Evolutionary conservation across 2,888 invertebrate genomes (phyloP).

Genomic region (Aphodius granarius): DNA sequence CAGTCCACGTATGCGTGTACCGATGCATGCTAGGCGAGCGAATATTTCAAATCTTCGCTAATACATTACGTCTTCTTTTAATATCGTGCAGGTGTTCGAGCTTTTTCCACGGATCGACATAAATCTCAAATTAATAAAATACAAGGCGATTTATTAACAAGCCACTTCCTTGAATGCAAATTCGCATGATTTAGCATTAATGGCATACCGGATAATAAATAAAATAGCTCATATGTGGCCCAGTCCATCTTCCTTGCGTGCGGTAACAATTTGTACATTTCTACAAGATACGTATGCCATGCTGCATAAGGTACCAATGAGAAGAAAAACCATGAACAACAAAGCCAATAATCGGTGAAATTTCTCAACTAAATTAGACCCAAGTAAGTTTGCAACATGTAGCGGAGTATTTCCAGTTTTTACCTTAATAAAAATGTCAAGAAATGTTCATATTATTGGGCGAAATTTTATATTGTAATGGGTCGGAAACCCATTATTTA

Average conservation of each 20-base stretch:
- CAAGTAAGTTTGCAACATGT: too few species aligned
- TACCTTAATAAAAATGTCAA: too few species aligned
- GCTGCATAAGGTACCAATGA: too few species aligned
- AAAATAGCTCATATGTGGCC: neutral
- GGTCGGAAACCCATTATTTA: too few species aligned
- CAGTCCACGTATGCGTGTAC: slow-evolving; percentile 12
- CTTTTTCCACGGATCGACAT: slow-evolving; percentile 29
- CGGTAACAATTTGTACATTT: neutral
- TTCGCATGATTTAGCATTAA: slow-evolving; percentile 34
- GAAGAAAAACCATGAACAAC: too few species aligned
- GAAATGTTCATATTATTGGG: too few species aligned
- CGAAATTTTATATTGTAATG: too few species aligned
- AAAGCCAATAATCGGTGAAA: too few species aligned
- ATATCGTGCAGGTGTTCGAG: slow-evolving; percentile 33
- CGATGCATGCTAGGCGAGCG: neutral
- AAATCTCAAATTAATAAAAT: slow-evolving; percentile 37
- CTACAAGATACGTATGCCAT: too few species aligned
- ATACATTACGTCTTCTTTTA: slow-evolving; percentile 30
- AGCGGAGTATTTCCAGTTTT: too few species aligned
- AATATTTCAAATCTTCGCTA: slow-evolving; percentile 13
- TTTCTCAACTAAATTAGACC: too few species aligned
- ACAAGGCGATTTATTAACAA: slow-evolving; percentile 35
- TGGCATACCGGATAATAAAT: slow-evolving; percentile 15
- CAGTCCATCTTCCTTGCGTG: neutral
- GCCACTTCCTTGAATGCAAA: slow-evolving; percentile 35